phyloP scores from a whole-genome alignment of 2,113 vertebrate species.

The Strix uralensis region DNA sequence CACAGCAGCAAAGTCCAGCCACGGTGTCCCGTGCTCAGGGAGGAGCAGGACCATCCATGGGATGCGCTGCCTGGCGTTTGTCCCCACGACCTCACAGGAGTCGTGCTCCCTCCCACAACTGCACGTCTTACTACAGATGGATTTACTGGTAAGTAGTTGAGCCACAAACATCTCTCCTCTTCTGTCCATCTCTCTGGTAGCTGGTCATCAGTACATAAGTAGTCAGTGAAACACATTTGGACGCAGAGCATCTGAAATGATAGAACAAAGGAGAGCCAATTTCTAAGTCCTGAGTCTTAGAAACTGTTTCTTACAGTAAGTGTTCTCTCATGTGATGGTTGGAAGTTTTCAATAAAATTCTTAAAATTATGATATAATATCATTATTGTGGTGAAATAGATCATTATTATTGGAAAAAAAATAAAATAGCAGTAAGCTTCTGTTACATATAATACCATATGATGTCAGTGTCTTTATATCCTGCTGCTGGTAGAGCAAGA shows the following conservation, averaged over 20 bases:
- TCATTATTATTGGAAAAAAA: neutral
- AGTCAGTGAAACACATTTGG: neutral
- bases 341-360: neutral
- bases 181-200: neutral
- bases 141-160: neutral
- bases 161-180: neutral
- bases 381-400: neutral
- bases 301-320: neutral
- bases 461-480: neutral
- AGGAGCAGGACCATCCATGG: neutral
- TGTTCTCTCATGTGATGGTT: neutral
- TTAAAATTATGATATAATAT: neutral
- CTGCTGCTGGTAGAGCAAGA: neutral
- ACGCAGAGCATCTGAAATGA: neutral
- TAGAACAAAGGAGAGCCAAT: neutral
- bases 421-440: neutral
- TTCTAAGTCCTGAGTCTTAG: neutral
- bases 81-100: neutral
- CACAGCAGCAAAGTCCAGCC: neutral
- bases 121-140: neutral
- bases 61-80: neutral
- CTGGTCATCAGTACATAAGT: neutral
- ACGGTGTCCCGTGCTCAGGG: accelerated
- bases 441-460: neutral
- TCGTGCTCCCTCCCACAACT: neutral